These are phyloP conservation scores for Perca flavescens DNA, from an alignment of 2,113 vertebrate species.

Conservation along the genomic window DNA sequence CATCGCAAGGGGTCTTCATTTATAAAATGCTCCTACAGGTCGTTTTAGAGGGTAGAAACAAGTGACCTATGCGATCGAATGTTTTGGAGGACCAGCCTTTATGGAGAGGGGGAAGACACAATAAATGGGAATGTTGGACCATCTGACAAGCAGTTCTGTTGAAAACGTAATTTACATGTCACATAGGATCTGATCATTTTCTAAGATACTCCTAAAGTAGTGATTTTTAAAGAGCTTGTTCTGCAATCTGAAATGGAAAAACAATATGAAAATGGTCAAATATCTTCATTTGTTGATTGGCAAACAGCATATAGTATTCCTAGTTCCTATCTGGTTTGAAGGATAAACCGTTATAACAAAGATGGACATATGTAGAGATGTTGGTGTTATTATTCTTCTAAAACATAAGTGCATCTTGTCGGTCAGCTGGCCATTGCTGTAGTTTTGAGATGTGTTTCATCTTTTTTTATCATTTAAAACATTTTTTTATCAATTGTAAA, in stretches of 20 bases:
- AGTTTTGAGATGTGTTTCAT: not conserved
- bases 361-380: not conserved
- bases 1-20: too few relatives aligned
- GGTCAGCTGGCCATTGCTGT: not conserved
- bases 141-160: not conserved
- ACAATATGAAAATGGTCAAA: not conserved
- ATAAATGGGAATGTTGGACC: not conserved
- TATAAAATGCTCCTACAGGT: too few relatives aligned
- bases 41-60: too few relatives aligned
- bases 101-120: too few relatives aligned
- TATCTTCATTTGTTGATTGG: not conserved
- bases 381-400: not conserved
- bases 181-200: not conserved
- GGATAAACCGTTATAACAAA: not conserved
- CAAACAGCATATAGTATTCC: not conserved
- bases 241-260: not conserved
- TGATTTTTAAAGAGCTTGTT: not conserved
- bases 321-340: not conserved
- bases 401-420: not conserved
- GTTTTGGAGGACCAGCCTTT: not conserved
- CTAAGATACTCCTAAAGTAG: not conserved
- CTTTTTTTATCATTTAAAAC: constrained; percentile 12
- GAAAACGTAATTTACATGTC: not conserved
- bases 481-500: not conserved
- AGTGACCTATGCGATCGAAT: too few relatives aligned